Evolutionary conservation across 2,888 invertebrate species (phyloP).

Genomic region (Drosophila tripunctata): DNA sequence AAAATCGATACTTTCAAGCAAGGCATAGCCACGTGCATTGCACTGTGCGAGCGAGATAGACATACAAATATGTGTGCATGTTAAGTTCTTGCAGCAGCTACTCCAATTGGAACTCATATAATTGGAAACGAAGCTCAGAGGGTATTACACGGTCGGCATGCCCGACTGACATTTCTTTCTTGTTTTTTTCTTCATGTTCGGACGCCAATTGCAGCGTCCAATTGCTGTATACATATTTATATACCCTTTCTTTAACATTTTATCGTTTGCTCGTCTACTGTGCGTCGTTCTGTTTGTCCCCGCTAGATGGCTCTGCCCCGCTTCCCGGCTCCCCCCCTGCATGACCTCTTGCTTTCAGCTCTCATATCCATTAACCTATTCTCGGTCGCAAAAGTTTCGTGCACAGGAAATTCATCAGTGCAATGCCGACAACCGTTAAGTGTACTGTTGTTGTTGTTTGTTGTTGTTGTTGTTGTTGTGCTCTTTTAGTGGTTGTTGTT

Average conservation of each 20-base stretch:
- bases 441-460: slow-evolving; percentile 7
- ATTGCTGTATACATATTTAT: not conserved
- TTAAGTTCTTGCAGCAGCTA: no score
- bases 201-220: slow-evolving; percentile 6
- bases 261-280: no score
- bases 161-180: not conserved
- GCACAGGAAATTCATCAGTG: slow-evolving; percentile 63
- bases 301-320: slow-evolving; percentile 6
- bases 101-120: no score
- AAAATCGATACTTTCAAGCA: no score
- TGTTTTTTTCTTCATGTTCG: not conserved
- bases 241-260: not conserved
- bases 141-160: not conserved
- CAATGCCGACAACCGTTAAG: slow-evolving; percentile 25
- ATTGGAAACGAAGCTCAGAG: no score
- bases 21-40: no score
- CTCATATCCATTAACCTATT: slow-evolving; percentile 45
- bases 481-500: not conserved
- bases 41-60: no score
- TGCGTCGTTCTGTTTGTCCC: not conserved
- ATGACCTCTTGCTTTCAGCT: not conserved
- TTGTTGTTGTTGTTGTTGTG: not conserved
- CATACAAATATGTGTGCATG: no score
- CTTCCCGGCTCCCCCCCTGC: no score
- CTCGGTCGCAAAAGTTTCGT: slow-evolving; percentile 29